Base-by-base conservation (phyloP, 1,140 invertebrate species). In the Cotesia vestalis region DNA sequence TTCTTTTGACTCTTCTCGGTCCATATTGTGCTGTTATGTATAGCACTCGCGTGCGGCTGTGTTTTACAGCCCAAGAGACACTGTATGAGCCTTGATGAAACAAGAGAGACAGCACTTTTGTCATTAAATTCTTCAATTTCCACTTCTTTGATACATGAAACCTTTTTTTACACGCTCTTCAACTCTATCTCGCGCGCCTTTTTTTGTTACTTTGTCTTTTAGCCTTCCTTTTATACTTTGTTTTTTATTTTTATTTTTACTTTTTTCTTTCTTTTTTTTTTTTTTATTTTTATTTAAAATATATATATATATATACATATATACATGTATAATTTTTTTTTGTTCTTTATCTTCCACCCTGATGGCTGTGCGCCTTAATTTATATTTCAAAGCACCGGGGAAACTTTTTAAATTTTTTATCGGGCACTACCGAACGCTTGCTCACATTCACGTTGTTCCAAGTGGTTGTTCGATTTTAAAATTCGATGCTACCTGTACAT, bases 401-500 rank as follows among this genome's bases (percentile, higher is more conserved):
- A 71, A 71, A 71, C 40, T 71, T 71, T 71, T 38, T 71, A 71
- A 27, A 71, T 71, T 64, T 71, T 71, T 71, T 63, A 71, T 71
- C 53, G 61, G 12, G 27, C 27, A 27, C 11, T 46, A 46, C 40
- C 40, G 40, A 46, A 46, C 40, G 40, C 40, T 9, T 11, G 40
- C 40, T 46, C 40, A 11, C 40, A 11, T 46, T 46, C 40, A 46
- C 40, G 40, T 46, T 46, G 40, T 46, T 46, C 40, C 5, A 6
- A 36, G 35, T 63, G 27, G 59, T 46, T 57, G 34, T 62, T 64
- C 69, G 61, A 71, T 71, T 71, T 71, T 71, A 63, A 66, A 71
- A 71, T 71, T 71, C 34, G 61, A 71, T 71, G 40, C 27, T 27
- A 27, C 27, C 27, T 27, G 40, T 46, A 11, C 11, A 11, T 46